Evolutionary conservation across 1,140 invertebrate species (phyloP).

Genomic region (Eueides isabella): DNA sequence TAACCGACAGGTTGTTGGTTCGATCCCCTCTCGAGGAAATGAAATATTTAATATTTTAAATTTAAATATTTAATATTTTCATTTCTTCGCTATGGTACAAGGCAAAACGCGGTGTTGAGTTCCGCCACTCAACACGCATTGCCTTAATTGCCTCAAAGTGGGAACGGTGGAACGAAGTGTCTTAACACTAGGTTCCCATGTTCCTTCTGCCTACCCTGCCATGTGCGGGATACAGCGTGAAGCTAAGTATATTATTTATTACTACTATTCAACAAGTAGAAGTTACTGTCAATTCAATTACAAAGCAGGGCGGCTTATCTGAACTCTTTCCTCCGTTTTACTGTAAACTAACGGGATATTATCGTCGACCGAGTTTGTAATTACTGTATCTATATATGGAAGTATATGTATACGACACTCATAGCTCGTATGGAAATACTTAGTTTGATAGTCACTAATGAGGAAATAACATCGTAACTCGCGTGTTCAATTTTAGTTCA

Average conservation of each 20-base stretch:
- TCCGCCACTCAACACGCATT: too few relatives aligned
- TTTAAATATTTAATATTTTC: too few relatives aligned
- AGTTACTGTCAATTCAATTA: conserved; percentile 21
- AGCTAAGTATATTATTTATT: not conserved
- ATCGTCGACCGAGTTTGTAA: conserved; percentile 21
- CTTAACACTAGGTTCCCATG: too few relatives aligned
- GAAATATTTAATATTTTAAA: too few relatives aligned
- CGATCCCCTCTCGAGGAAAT: too few relatives aligned
- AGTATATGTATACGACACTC: not conserved
- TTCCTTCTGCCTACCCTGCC: too few relatives aligned
- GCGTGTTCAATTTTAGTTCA: not conserved
- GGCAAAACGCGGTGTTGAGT: too few relatives aligned
- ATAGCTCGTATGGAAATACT: not conserved
- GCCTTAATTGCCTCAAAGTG: too few relatives aligned
- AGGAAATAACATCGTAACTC: not conserved
- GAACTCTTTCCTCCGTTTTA: conserved; percentile 20
- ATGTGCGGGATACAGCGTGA: too few relatives aligned
- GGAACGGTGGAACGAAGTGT: too few relatives aligned
- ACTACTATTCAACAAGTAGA: not conserved
- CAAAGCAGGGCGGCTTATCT: conserved; percentile 22
- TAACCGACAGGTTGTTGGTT: too few relatives aligned
- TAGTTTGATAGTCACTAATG: not conserved
- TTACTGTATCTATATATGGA: conserved; percentile 9
- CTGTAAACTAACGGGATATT: conserved; percentile 35
- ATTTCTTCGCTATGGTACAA: too few relatives aligned